phyloP scores from a whole-genome alignment of 1,140 invertebrate species.

The Drosophila tani region DNA sequence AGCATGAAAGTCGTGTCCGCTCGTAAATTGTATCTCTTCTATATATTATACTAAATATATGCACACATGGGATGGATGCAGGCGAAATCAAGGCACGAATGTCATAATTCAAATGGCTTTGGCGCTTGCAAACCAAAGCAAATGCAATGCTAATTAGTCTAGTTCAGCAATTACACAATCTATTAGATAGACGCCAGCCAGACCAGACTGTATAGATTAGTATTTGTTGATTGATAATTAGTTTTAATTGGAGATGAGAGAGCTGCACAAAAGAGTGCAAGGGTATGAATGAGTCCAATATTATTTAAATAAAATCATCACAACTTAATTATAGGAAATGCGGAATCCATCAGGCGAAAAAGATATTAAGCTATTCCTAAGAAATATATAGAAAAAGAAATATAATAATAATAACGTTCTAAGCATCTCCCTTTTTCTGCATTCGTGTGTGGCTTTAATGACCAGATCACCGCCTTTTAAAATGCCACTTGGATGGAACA shows the following conservation, averaged over 20 bases:
- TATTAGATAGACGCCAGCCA: slow-evolving; percentile 73
- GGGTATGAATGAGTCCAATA: slow-evolving; percentile 1
- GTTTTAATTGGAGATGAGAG: slow-evolving; percentile 61
- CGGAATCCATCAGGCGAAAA: slow-evolving; percentile 11
- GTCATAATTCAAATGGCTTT: slow-evolving; percentile 65
- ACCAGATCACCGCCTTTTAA: slow-evolving; percentile 49
- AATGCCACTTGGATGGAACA: slow-evolving; percentile 39
- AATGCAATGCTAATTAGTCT: slow-evolving; percentile 75
- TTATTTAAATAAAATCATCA: slow-evolving; percentile 9
- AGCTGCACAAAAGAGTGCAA: slow-evolving; percentile 7
- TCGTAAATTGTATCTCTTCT: slow-evolving; percentile 67
- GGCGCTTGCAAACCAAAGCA: slow-evolving; percentile 1
- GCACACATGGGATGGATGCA: slow-evolving; percentile 15
- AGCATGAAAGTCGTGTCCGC: slow-evolving; percentile 82
- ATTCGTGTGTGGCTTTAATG: slow-evolving; percentile 36
- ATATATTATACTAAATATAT: slow-evolving; percentile 14
- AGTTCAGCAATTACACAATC: slow-evolving; percentile 74
- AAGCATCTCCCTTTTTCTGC: slow-evolving; percentile 21
- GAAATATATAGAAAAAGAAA: slow-evolving; percentile 1
- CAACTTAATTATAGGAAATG: slow-evolving; percentile 22
- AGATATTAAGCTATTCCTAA: slow-evolving; percentile 11
- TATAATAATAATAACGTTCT: slow-evolving; percentile 14
- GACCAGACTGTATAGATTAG: slow-evolving; percentile 57
- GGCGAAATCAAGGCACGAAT: slow-evolving; percentile 64
- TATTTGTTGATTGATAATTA: slow-evolving; percentile 57